phyloP scores from a whole-genome alignment of 53 echinoderm and acorn worm species.

The Paracentrotus lividus region DNA sequence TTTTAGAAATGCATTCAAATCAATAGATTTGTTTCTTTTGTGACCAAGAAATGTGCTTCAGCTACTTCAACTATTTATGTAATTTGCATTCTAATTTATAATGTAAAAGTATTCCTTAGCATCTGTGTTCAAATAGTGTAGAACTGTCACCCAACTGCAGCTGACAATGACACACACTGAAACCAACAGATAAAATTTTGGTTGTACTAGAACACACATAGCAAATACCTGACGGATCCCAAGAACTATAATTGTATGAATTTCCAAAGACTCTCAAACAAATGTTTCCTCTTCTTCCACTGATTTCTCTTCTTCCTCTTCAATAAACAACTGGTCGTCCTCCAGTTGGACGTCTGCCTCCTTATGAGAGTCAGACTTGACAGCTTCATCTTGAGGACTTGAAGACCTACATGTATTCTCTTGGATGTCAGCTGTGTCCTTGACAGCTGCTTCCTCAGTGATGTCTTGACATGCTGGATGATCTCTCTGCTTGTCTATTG shows the following conservation, averaged over 20 bases:
- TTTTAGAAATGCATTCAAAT: no score
- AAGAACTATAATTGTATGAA: neutral
- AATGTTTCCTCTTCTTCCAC: constrained; percentile 27
- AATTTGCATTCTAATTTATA: no score
- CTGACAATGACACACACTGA: neutral
- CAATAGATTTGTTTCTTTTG: no score
- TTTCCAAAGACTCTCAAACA: neutral
- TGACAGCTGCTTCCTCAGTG: neutral
- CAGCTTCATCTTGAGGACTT: neutral
- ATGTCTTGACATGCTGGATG: constrained; percentile 21
- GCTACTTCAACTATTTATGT: no score
- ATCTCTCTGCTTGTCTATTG: neutral
- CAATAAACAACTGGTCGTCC: constrained; percentile 42
- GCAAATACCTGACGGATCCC: constrained; percentile 15
- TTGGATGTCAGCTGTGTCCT: neutral
- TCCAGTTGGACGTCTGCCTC: neutral
- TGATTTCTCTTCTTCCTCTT: neutral
- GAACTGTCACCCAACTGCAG: no score
- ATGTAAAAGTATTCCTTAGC: no score
- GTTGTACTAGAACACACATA: neutral
- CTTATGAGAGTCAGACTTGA: neutral
- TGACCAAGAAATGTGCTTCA: no score
- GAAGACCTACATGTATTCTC: neutral
- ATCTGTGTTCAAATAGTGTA: no score
- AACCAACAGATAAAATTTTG: neutral